These are phyloP conservation scores for Hydrozoanthus tunicans DNA, from an alignment of 64 coral and sea anemone species.

Conservation along the genomic window DNA sequence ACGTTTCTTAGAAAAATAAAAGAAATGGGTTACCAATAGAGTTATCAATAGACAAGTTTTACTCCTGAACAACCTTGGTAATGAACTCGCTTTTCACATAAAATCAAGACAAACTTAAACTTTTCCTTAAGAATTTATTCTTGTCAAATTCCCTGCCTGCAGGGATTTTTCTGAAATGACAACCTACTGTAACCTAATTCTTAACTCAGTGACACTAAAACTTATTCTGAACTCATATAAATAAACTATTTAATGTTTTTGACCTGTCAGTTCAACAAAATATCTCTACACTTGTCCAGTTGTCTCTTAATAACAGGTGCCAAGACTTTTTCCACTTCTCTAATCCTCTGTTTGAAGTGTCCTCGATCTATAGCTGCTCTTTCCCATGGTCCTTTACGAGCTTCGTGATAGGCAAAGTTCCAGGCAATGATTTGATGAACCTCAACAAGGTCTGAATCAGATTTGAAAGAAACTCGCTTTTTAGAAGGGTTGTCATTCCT, in stretches of 20 bases:
- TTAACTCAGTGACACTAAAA: no score
- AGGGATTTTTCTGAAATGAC: neutral
- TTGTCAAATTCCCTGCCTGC: neutral
- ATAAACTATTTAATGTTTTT: neutral
- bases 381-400: constrained; percentile 60
- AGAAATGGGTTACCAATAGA: no score
- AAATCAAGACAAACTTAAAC: no score
- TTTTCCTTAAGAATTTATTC: neutral
- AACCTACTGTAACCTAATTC: no score
- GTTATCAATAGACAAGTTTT: no score
- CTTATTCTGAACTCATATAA: no score
- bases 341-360: constrained; percentile 39
- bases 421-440: constrained; percentile 44
- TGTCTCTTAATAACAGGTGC: constrained; percentile 17
- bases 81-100: no score
- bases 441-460: constrained; percentile 32
- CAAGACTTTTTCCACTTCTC: constrained; percentile 31
- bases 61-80: no score
- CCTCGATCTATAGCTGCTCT: constrained; percentile 30
- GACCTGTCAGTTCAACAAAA: neutral
- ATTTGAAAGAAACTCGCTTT: constrained; percentile 49
- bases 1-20: no score
- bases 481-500: neutral
- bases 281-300: neutral
- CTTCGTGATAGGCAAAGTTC: constrained; percentile 46